Evolutionary conservation across 2,113 vertebrate species (phyloP).

Genomic region (Mastomys coucha): DNA sequence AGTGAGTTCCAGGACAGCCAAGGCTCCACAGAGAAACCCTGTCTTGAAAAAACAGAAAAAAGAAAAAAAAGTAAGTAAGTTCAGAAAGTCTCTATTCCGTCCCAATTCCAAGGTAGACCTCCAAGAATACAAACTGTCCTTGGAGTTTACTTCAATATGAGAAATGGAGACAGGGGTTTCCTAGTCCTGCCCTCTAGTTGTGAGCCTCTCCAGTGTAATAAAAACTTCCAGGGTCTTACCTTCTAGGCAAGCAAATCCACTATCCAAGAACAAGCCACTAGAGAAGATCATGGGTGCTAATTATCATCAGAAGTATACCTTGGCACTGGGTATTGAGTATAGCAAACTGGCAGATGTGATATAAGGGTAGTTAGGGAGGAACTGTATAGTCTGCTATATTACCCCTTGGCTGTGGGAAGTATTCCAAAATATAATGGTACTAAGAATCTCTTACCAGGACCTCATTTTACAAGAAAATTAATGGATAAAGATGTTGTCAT

Average conservation of each 20-base stretch:
- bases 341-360: not conserved
- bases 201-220: not conserved
- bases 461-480: not conserved
- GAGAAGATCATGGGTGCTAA: not conserved
- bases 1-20: no score
- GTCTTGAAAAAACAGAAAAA: no score
- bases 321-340: not conserved
- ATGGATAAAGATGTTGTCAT: not conserved
- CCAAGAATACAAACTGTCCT: conserved; percentile 16
- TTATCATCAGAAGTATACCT: not conserved
- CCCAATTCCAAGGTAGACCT: not conserved
- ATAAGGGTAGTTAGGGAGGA: not conserved
- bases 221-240: conserved; percentile 15
- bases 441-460: not conserved
- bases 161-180: not conserved
- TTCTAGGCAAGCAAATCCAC: conserved; percentile 3
- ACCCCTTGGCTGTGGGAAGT: not conserved
- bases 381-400: not conserved
- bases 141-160: conserved; percentile 23
- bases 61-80: not conserved
- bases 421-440: not conserved
- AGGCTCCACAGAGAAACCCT: no score
- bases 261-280: not conserved
- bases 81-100: conserved; percentile 26
- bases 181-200: not conserved